Percentiles rank a stretch among this genome's conserved stretches.
phyloP scores from a whole-genome alignment of 2,797 vertebrate species.

The Aselliscus stoliczkanus region DNA sequence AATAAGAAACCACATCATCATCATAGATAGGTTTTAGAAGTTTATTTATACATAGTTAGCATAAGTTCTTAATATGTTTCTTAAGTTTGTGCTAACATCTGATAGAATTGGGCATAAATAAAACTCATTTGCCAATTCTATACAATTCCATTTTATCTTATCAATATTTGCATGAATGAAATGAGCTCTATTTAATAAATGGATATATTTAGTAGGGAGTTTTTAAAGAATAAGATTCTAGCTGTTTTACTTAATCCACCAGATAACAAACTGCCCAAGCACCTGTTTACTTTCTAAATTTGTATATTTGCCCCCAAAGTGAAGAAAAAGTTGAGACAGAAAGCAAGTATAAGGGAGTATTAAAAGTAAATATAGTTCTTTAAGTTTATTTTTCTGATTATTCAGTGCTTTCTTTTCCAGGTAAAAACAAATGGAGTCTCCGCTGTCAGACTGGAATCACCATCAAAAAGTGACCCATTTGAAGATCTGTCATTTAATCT shows the following conservation, averaged over 20 bases:
- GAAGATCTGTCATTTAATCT: conserved; percentile 86
- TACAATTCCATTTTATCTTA: background rate
- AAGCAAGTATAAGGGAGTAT: conserved; percentile 14
- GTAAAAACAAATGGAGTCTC: conserved; percentile 84
- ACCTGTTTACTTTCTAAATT: conserved; percentile 21
- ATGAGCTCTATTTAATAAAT: background rate
- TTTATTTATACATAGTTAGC: background rate
- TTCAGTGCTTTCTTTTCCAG: conserved; percentile 74
- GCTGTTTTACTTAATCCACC: background rate
- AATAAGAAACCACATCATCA: conserved; percentile 39
- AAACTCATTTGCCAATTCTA: background rate
- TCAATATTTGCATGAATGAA: conserved; percentile 30
- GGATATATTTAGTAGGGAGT: background rate
- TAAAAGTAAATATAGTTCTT: background rate
- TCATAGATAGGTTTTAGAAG: conserved; percentile 48
- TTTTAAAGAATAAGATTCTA: background rate
- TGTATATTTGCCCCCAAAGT: conserved; percentile 10
- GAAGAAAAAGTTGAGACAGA: background rate
- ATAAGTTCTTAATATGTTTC: background rate
- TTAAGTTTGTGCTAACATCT: background rate
- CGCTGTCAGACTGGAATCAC: conserved; percentile 85
- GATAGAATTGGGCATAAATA: background rate
- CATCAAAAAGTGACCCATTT: conserved; percentile 88
- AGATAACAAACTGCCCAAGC: background rate
- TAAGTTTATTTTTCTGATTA: background rate